phyloP scores from a whole-genome alignment of 1,140 invertebrate species.

The Trissolcus basalis region DNA sequence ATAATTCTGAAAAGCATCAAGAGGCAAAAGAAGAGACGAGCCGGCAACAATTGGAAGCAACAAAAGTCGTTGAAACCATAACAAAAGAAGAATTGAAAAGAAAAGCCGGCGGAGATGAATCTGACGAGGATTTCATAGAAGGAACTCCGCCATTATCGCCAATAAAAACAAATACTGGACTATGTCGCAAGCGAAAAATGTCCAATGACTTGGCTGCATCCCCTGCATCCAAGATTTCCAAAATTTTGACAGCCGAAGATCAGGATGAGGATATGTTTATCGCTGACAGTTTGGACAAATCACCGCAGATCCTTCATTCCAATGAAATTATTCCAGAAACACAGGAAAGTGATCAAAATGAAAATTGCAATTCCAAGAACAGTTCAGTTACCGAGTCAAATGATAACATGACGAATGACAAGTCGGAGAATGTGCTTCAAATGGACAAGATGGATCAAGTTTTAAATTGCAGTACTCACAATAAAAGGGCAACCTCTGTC shows the following conservation, averaged over 20 bases:
- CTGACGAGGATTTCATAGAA: constrained; percentile 63
- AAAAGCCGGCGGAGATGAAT: constrained; percentile 7
- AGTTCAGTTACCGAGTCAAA: neutral
- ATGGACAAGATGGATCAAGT: no score
- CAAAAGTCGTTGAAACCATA: neutral
- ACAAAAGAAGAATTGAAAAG: constrained; percentile 9
- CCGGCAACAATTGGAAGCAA: neutral
- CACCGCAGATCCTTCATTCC: neutral
- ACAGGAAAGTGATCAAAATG: constrained; percentile 16
- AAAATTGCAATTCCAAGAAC: no score
- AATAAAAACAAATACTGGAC: neutral
- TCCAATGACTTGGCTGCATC: constrained; percentile 24
- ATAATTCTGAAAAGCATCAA: no score
- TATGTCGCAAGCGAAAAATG: constrained; percentile 8
- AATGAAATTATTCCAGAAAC: constrained; percentile 23
- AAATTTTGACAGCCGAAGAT: constrained; percentile 17
- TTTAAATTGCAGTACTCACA: no score
- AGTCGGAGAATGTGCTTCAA: no score
- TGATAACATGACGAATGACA: neutral
- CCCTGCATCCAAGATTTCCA: constrained; percentile 49
- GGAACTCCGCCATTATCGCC: constrained; percentile 60
- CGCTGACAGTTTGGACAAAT: constrained; percentile 13
- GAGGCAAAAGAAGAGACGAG: no score
- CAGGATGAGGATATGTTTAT: constrained; percentile 35
- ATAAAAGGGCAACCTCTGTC: no score